Base-by-base conservation (phyloP, 1,140 invertebrate species). In the Drosophila subobscura region DNA sequence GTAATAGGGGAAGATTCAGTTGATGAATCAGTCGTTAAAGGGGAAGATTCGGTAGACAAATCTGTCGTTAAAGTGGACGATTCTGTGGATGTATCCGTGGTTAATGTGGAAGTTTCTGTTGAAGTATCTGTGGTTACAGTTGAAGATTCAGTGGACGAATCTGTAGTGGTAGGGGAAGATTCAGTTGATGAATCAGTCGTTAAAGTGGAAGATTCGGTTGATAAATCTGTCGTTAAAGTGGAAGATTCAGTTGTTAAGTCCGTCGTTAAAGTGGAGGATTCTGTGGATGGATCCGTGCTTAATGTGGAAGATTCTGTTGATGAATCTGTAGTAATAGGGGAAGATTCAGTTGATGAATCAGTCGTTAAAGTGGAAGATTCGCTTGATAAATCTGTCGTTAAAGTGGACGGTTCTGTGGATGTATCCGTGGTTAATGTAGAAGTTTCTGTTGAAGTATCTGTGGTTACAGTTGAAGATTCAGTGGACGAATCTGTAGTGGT, bases 131-230 rank as follows among this genome's bases (percentile, higher is more conserved):
- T 2, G 1, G 6, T 7, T 29, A 3, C 1, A 33, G 29, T 33
- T 8, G 29, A 33, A 8, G 29, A 33, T 8, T 33, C 29, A 2
- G 29, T 33, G 0, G 29, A 33, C 3, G 8, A 10, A 33, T 63
- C 45, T 49, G n/a, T 25, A 5, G 54, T 16, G 2, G 37, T 23
- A 4, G 33, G 10, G 4, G 33, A 40, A 12, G 10, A 27, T 14
- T 61, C 49, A 1, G 57, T 42, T 2, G 72, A 54, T 0, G 54
- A 50, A 14, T 67, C 52, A 4, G 50, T 59, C 0, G 57, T 46
- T 20, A 23, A 8, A 12, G 8, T 8, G 12, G 53, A 44, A 27
- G 53, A 45, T 5, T 23, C 57, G n/a, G 71, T 63, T 1, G 65
- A 33, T 1, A 14, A 5, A 4, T 40, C 2, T 0, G 46, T 45